Base-by-base conservation (phyloP, 1,140 invertebrate species). In the Papilio helenus region DNA sequence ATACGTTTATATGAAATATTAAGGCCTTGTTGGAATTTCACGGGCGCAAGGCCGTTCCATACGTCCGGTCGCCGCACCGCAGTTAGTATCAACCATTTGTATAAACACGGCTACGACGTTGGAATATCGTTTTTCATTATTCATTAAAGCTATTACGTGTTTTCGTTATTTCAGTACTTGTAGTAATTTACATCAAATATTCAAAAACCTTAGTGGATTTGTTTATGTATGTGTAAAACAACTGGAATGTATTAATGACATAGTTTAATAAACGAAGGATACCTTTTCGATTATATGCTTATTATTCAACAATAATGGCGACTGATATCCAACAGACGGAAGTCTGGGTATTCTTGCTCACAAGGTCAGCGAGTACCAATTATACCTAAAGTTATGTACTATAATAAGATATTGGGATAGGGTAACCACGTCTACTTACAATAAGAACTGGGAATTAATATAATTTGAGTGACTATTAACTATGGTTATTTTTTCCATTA, bases 1-100 rank as follows among this genome's bases (percentile, higher is more conserved):
- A 26, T 18, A 34, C 34, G 16, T 58, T 39, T 58, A 29, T 76
- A 77, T 29, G 34, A 65, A 77, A 77, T 77, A 77, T 77, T 77
- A 61, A 77, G 55, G 76, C 76, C 76, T 42, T 77, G 76, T 61
- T 77, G 76, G 76, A 34, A 77, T 77, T 77, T 77, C 76, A 77
- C 58, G 76, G 55, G 18, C 76, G 55, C 76, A 77, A 77, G 76
- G 76, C 55, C 29, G 29, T 77, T 77, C n/a, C 76, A 77, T 77
- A 55, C 76, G 76, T 77, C 76, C 76, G 76, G 74, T 74, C 72
- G 72, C 49, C 49, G 74, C 39, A 23, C 76, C 76, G 76, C 51
- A 77, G 76, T 77, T 49, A 46, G 44, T 76, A 76, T 51, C 23
- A 18, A 44, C 72, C 14, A 29, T 74, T 51, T 74, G 74, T 77